These are phyloP conservation scores for Cheilosia soror DNA, from an alignment of 2,888 invertebrate species.

Conservation along the genomic window DNA sequence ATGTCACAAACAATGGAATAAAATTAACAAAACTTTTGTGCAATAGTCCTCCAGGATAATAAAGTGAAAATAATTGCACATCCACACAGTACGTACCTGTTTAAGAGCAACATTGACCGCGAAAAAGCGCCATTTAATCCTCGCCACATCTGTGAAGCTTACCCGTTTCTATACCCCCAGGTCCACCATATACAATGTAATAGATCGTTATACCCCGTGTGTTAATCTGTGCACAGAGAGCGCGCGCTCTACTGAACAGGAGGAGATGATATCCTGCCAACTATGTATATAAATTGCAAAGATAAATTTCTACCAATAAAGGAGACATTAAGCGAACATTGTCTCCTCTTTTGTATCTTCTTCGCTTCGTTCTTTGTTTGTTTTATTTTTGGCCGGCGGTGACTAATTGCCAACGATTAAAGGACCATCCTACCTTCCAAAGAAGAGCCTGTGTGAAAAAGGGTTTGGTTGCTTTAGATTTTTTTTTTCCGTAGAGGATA, in stretches of 20 bases:
- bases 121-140: slow-evolving; percentile 71
- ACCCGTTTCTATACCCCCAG: background rate
- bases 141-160: slow-evolving; percentile 53
- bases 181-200: slow-evolving; percentile 34
- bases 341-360: slow-evolving; percentile 67
- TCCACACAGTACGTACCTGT: slow-evolving; percentile 17
- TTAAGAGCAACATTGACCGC: slow-evolving; percentile 56
- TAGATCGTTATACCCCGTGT: slow-evolving; percentile 57
- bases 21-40: background rate
- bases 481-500: slow-evolving; percentile 51
- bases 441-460: slow-evolving; percentile 64
- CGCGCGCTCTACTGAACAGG: slow-evolving; percentile 11
- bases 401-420: slow-evolving; percentile 75
- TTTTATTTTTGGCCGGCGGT: slow-evolving; percentile 65
- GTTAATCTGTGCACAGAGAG: slow-evolving; percentile 68
- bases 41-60: slow-evolving; percentile 20
- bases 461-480: slow-evolving; percentile 59
- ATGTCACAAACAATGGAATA: background rate
- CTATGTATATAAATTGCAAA: slow-evolving; percentile 73
- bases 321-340: slow-evolving; percentile 74
- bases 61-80: slow-evolving; percentile 33
- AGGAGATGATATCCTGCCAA: slow-evolving; percentile 62
- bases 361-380: slow-evolving; percentile 44
- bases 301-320: slow-evolving; percentile 75
- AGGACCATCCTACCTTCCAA: slow-evolving; percentile 61